phyloP scores from a whole-genome alignment of 2,113 vertebrate species.

The Clarias batrachus region DNA sequence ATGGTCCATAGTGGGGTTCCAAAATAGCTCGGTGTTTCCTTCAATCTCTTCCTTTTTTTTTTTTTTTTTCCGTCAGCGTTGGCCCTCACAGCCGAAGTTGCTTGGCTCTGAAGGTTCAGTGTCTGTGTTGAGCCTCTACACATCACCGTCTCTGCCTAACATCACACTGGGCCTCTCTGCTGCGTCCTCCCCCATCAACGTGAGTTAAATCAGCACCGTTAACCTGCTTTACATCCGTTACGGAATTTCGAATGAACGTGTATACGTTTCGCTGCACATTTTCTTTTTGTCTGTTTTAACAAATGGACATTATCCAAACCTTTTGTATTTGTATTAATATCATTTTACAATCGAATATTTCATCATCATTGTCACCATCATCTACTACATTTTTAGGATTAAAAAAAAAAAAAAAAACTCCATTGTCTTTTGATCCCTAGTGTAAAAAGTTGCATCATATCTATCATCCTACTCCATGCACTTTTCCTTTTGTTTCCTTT shows the following conservation, averaged over 20 bases:
- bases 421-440: not conserved
- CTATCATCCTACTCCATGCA: not conserved
- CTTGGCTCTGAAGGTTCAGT: constrained; percentile 88
- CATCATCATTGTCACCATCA: not conserved
- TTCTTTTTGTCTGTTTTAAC: not conserved
- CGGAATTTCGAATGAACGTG: not conserved
- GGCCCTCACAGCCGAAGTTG: constrained; percentile 88
- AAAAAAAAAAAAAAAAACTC: not conserved
- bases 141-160: constrained; percentile 95
- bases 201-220: constrained; percentile 74
- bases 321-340: not conserved
- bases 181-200: constrained; percentile 81
- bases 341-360: not conserved
- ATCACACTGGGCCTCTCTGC: constrained; percentile 91
- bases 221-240: not conserved
- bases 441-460: constrained; percentile 2
- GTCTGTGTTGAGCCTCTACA: constrained; percentile 92
- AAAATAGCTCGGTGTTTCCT: constrained; percentile 47
- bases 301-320: not conserved
- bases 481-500: constrained; percentile 20
- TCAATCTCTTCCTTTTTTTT: constrained; percentile 52
- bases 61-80: constrained; percentile 75
- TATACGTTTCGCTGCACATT: not conserved
- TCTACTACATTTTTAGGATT: not conserved
- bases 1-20: constrained; percentile 51